A percentile compares a stretch with the other conserved stretches of the same genome.
Conservation (phyloP, 2,797 vertebrate species). For the Lepus townsendii region DNA sequence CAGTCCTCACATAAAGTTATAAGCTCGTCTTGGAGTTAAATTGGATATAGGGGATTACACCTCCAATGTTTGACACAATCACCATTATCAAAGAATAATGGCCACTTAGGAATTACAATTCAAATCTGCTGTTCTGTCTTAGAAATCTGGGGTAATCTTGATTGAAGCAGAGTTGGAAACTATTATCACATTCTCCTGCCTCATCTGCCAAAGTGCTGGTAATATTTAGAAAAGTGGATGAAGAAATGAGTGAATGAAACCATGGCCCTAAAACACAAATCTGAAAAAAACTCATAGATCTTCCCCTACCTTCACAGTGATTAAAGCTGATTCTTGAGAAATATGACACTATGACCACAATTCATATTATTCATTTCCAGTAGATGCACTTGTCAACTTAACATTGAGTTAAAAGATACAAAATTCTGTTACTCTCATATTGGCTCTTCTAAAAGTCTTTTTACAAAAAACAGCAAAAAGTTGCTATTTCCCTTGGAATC, state of each 20-base stretch:
- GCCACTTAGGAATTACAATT: background rate
- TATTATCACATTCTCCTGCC: background rate
- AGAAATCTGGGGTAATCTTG: background rate
- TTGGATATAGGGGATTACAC: background rate
- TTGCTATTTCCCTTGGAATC: background rate
- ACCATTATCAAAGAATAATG: background rate
- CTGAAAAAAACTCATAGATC: background rate
- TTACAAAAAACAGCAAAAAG: background rate
- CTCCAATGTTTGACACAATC: constrained; percentile 16
- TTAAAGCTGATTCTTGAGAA: background rate
- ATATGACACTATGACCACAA: background rate
- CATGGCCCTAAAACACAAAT: background rate
- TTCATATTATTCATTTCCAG: constrained; percentile 1
- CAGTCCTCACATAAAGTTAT: background rate
- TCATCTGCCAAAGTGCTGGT: background rate
- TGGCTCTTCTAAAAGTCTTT: background rate
- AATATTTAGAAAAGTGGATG: background rate
- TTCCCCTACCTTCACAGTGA: background rate
- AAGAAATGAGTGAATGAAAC: constrained; percentile 30
- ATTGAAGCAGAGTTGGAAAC: background rate
- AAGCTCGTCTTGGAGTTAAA: background rate
- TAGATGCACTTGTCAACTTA: background rate
- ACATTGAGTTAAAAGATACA: background rate
- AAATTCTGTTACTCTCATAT: background rate
- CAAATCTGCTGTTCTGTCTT: background rate